Conservation (phyloP, 2,888 invertebrate genomes). For the Vanessa cardui region DNA sequence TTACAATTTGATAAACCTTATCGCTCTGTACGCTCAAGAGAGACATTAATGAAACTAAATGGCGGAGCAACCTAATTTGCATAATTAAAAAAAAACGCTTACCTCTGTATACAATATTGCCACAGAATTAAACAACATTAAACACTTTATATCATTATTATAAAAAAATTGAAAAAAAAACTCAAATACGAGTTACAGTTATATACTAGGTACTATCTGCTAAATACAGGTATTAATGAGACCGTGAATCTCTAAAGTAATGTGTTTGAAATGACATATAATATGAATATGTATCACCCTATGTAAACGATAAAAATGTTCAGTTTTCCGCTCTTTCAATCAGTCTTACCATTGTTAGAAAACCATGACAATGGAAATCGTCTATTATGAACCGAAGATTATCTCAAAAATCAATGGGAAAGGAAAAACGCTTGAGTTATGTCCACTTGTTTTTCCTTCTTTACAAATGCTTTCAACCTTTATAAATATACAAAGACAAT, state of each 20-base stretch:
- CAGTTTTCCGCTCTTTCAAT: constrained; percentile 18
- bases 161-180: no score
- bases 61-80: constrained; percentile 22
- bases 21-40: constrained; percentile 4
- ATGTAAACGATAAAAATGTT: not conserved
- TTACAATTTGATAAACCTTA: not conserved
- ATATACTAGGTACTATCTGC: no score
- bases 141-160: not conserved
- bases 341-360: constrained; percentile 21
- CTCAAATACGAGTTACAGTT: no score
- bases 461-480: not conserved
- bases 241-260: no score
- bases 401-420: constrained; percentile 16
- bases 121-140: not conserved
- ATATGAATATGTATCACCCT: no score
- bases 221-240: no score
- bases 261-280: no score
- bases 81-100: constrained; percentile 17
- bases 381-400: constrained; percentile 16
- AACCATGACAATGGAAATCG: constrained; percentile 22
- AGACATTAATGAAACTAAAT: constrained; percentile 21
- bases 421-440: constrained; percentile 9
- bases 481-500: not conserved
- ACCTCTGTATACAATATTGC: constrained; percentile 7
- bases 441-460: not conserved